These are phyloP conservation scores for Hyperoplus lanceolatus DNA, from an alignment of 2,797 vertebrate genomes.

Conservation along the genomic window DNA sequence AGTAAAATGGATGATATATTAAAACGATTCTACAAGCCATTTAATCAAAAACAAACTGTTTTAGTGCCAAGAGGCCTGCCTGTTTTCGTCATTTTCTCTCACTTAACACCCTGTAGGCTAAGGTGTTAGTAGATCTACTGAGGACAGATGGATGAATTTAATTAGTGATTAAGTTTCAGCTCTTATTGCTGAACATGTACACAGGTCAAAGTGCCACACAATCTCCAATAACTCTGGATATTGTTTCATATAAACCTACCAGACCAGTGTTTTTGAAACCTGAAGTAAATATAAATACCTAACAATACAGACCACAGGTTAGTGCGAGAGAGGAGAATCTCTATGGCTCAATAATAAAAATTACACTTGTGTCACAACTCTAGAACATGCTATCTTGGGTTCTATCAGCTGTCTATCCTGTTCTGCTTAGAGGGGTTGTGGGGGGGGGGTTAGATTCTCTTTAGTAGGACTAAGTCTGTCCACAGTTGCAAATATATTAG, in stretches of 20 bases:
- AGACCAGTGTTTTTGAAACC: neutral
- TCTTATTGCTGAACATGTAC: neutral
- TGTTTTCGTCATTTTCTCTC: neutral
- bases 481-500: neutral
- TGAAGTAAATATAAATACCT: neutral
- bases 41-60: neutral
- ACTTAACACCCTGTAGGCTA: constrained; percentile 5
- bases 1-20: neutral
- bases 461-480: neutral
- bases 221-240: neutral
- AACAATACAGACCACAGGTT: neutral
- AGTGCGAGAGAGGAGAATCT: neutral
- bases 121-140: constrained; percentile 8
- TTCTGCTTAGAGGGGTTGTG: constrained; percentile 27
- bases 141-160: constrained; percentile 3
- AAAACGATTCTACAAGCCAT: neutral
- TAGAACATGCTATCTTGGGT: neutral
- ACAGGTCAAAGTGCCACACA: constrained; percentile 3
- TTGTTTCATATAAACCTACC: neutral
- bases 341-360: neutral
- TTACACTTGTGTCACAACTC: neutral
- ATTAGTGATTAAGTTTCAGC: neutral
- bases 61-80: neutral
- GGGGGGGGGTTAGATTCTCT: constrained; percentile 5
- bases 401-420: constrained; percentile 3